A percentile compares a stretch with the other conserved stretches of the same genome.
phyloP scores from a whole-genome alignment of 2,113 vertebrate genomes.

The Onychostruthus taczanowskii region DNA sequence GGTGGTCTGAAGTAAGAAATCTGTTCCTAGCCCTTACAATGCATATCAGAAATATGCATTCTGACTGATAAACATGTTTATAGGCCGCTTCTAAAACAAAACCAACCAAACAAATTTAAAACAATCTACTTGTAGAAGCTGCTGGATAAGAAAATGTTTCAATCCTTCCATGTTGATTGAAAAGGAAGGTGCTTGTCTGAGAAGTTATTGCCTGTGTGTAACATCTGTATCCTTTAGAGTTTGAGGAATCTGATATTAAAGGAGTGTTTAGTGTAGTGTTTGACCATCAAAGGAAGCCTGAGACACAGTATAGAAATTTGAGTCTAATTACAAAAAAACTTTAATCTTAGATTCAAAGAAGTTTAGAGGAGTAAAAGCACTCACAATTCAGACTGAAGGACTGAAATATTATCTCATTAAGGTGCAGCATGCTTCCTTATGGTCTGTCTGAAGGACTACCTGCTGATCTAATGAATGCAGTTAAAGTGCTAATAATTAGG shows the following conservation, averaged over 20 bases:
- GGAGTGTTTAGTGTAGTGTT: fast-evolving
- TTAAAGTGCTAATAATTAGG: not conserved
- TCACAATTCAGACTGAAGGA: not conserved
- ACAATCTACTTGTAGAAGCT: not conserved
- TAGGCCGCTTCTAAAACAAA: not conserved
- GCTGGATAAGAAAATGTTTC: not conserved
- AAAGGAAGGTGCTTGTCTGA: not conserved
- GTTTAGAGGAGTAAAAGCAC: not conserved
- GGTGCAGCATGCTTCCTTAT: not conserved
- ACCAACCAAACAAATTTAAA: not conserved
- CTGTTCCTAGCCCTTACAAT: not conserved
- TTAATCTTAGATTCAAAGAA: not conserved
- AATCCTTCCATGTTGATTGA: not conserved
- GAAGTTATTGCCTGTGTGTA: not conserved
- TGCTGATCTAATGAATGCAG: not conserved
- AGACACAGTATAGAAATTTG: not conserved
- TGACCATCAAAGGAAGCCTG: not conserved
- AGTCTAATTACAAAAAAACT: not conserved
- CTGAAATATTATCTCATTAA: not conserved
- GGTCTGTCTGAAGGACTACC: not conserved
- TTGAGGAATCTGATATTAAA: not conserved
- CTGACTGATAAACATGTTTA: not conserved
- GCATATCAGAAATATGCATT: not conserved
- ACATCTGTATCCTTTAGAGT: not conserved
- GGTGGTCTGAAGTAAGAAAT: not conserved